Evolutionary conservation across 2,113 vertebrate species (phyloP).

Genomic region (Oncorhynchus masou): DNA sequence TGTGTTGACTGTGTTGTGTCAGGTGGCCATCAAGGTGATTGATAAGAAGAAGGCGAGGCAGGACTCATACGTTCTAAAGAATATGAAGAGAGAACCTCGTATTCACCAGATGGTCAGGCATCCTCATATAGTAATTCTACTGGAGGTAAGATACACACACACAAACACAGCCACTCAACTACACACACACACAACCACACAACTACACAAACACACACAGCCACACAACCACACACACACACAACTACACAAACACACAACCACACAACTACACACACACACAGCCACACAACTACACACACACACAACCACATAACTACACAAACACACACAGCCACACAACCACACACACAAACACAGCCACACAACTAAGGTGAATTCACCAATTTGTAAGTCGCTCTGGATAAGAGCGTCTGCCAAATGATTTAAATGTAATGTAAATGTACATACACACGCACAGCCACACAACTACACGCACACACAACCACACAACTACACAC

Average conservation of each 20-base stretch:
- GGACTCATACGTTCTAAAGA: slow-evolving; percentile 81
- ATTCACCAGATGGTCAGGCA: slow-evolving; percentile 85
- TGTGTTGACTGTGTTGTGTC: not conserved
- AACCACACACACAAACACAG: too few relatives aligned
- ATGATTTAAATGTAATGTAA: too few relatives aligned
- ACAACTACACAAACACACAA: not conserved
- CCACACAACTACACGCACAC: not conserved
- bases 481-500: not conserved
- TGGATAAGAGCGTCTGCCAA: too few relatives aligned
- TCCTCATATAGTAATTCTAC: slow-evolving; percentile 76
- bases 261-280: slow-evolving; percentile 1
- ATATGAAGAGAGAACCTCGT: slow-evolving; percentile 78
- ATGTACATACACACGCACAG: too few relatives aligned
- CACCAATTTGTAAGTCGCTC: too few relatives aligned
- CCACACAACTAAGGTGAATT: too few relatives aligned
- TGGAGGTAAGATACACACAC: slow-evolving; percentile 58
- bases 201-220: slow-evolving; percentile 4
- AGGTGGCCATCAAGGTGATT: slow-evolving; percentile 85
- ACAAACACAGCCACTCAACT: too few relatives aligned
- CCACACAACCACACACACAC: not conserved
- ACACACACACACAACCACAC: not conserved
- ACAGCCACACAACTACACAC: not conserved
- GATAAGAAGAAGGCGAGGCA: slow-evolving; percentile 85
- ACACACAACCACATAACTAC: not conserved
- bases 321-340: too few relatives aligned